Percentiles rank a stretch among this genome's conserved stretches.
Evolutionary conservation across 2,888 invertebrate species (phyloP).

Genomic region (Hedya salicella): DNA sequence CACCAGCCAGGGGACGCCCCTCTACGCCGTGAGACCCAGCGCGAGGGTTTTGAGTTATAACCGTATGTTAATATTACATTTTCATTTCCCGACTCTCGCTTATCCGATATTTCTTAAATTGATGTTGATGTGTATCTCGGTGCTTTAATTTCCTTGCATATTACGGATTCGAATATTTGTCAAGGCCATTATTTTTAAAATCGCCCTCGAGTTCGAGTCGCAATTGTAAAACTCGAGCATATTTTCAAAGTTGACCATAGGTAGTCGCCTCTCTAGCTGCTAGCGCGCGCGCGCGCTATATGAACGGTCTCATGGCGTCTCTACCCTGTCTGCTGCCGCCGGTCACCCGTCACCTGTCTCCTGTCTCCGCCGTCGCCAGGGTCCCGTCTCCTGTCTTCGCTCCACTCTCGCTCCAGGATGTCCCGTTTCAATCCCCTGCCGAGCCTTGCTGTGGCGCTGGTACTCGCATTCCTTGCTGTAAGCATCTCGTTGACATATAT

Average conservation of each 20-base stretch:
- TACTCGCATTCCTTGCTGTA: slow-evolving; percentile 24
- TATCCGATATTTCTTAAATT: too few relatives aligned
- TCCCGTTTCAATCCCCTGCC: slow-evolving; percentile 1
- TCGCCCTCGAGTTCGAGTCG: not conserved
- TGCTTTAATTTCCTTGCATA: too few relatives aligned
- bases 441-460: slow-evolving; percentile 11
- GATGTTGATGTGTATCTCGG: too few relatives aligned
- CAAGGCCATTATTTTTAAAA: too few relatives aligned
- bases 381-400: not conserved
- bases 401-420: slow-evolving; percentile 3
- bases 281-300: slow-evolving; percentile 9
- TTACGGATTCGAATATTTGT: too few relatives aligned
- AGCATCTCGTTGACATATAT: not conserved
- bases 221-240: not conserved
- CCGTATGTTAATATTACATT: too few relatives aligned
- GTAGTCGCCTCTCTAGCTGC: slow-evolving; percentile 13
- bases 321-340: slow-evolving; percentile 1
- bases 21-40: too few relatives aligned
- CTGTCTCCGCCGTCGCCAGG: not conserved
- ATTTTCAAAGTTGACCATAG: not conserved
- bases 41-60: too few relatives aligned
- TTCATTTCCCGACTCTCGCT: too few relatives aligned
- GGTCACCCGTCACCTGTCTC: too few relatives aligned
- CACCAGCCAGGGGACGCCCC: too few relatives aligned
- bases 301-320: not conserved